Conservation (phyloP, 2,888 invertebrate genomes). For the Seladonia tumulorum region DNA sequence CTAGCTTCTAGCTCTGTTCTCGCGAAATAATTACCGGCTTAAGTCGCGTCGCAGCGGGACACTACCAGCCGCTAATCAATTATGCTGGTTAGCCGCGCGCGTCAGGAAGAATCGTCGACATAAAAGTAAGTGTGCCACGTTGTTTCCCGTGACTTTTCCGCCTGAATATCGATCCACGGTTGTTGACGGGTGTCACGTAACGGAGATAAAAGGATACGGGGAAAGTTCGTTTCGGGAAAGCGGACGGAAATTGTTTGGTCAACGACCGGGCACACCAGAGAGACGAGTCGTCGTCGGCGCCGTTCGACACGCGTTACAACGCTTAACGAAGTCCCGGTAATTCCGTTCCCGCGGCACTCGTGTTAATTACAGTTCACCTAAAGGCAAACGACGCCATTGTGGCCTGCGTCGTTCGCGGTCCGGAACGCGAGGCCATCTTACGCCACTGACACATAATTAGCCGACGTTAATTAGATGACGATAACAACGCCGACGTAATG, state of each 20-base stretch:
- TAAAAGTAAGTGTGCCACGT: neutral
- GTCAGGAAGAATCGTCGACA: neutral
- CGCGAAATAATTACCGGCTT: neutral
- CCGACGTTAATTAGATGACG: slow-evolving; percentile 49
- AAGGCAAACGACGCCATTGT: slow-evolving; percentile 21
- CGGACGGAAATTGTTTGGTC: slow-evolving; percentile 1
- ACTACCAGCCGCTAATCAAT: neutral
- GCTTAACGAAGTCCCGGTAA: slow-evolving; percentile 36
- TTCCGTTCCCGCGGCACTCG: slow-evolving; percentile 2
- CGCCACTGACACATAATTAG: slow-evolving; percentile 48
- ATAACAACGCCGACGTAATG: slow-evolving; percentile 37
- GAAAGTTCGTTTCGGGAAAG: neutral
- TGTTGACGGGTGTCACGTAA: neutral
- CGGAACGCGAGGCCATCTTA: slow-evolving; percentile 30
- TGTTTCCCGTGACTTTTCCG: neutral
- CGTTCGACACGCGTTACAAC: neutral
- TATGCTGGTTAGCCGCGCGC: neutral
- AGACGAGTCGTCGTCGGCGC: neutral
- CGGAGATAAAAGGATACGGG: neutral
- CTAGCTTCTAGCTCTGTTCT: neutral
- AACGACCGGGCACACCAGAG: neutral
- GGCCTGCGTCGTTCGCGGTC: slow-evolving; percentile 19
- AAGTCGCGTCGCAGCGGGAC: neutral
- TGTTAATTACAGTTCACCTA: slow-evolving; percentile 44
- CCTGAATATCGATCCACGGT: neutral